phyloP scores from a whole-genome alignment of 2,888 invertebrate species.

The Myathropa florea region DNA sequence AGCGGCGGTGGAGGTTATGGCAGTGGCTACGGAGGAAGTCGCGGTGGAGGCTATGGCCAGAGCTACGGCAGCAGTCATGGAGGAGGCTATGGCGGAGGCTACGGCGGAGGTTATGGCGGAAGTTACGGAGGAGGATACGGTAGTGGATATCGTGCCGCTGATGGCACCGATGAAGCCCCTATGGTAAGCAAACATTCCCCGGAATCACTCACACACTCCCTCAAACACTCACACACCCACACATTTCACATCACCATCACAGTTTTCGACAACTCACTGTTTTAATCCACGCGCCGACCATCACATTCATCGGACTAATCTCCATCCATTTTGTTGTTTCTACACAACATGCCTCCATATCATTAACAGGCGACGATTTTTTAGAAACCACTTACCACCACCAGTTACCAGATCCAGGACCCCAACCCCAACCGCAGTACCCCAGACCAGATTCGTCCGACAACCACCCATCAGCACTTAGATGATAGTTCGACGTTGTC shows the following conservation, averaged over 20 bases:
- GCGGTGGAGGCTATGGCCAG: conserved; percentile 68
- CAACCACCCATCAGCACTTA: conserved; percentile 31
- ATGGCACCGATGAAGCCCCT: conserved; percentile 72
- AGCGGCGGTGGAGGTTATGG: conserved; percentile 30
- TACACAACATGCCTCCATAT: conserved; percentile 73
- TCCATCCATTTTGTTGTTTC: conserved; percentile 66
- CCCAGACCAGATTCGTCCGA: conserved; percentile 1
- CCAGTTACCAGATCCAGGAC: conserved; percentile 40
- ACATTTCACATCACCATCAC: conserved; percentile 61
- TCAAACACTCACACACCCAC: not conserved
- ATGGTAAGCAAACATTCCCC: conserved; percentile 73
- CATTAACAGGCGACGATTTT: conserved; percentile 81
- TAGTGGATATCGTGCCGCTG: conserved; percentile 75
- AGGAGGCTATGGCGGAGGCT: conserved; percentile 72
- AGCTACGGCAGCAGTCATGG: conserved; percentile 71
- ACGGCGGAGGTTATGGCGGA: conserved; percentile 13
- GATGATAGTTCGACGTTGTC: conserved; percentile 37
- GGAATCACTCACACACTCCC: not conserved
- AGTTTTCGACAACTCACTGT: conserved; percentile 71
- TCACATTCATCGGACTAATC: conserved; percentile 64
- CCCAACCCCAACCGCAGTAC: conserved; percentile 44
- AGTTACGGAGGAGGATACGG: conserved; percentile 30
- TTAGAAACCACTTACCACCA: conserved; percentile 75
- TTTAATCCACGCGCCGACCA: conserved; percentile 51
- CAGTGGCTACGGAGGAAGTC: conserved; percentile 9